Conservation (phyloP, 2,113 vertebrate species). For the Mormyrus lacerda region DNA sequence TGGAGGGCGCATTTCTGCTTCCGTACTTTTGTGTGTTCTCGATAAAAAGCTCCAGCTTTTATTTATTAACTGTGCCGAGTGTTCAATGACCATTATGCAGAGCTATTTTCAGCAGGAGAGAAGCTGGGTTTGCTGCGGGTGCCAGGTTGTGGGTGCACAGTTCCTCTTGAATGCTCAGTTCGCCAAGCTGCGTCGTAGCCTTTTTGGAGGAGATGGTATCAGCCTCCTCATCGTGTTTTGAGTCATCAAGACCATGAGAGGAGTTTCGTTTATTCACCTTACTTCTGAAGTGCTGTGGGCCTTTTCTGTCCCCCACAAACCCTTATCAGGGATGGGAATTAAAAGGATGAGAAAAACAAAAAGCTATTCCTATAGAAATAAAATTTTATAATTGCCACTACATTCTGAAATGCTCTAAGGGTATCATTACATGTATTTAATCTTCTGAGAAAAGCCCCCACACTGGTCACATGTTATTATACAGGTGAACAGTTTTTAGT, state of each 20-base stretch:
- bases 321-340: not conserved
- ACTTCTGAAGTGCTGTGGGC: not conserved
- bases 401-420: not conserved
- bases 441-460: not conserved
- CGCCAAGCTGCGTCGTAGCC: not conserved
- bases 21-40: not conserved
- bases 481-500: not conserved
- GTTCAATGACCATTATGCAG: not conserved
- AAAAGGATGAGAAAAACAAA: not conserved
- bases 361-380: not conserved
- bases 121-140: not conserved
- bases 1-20: not conserved
- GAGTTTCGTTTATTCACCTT: not conserved
- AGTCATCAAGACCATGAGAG: not conserved
- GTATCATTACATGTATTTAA: not conserved
- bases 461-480: not conserved
- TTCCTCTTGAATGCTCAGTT: not conserved
- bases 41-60: not conserved
- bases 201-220: not conserved
- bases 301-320: not conserved
- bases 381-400: not conserved
- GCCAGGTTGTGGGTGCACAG: slow-evolving; percentile 14
- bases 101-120: not conserved
- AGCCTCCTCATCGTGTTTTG: not conserved
- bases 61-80: not conserved